A percentile compares a stretch with the other conserved stretches of the same genome.
These are phyloP conservation scores for Sminthurides bifidus DNA, from an alignment of 1,140 invertebrate genomes.

Conservation along the genomic window DNA sequence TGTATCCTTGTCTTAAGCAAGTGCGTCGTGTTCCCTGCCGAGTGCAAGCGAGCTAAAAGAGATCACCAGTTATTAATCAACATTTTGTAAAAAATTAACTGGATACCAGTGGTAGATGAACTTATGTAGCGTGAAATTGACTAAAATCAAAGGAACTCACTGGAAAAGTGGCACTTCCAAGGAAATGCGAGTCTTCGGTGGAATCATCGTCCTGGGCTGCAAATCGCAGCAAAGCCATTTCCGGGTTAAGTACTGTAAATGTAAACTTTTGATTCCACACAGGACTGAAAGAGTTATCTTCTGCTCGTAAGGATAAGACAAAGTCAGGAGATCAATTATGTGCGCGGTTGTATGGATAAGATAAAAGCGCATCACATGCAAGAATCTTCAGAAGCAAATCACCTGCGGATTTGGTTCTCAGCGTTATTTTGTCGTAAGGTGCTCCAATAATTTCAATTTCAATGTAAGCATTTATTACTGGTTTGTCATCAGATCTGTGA, in stretches of 20 bases:
- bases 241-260: conserved; percentile 74
- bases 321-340: not conserved
- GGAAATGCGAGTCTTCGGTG: conserved; percentile 91
- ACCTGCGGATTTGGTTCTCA: conserved; percentile 64
- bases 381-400: too few relatives aligned
- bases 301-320: conserved; percentile 47
- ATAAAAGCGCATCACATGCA: too few relatives aligned
- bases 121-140: too few relatives aligned
- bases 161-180: conserved; percentile 90
- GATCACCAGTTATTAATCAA: too few relatives aligned
- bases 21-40: too few relatives aligned
- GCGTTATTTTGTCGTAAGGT: conserved; percentile 68
- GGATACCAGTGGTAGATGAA: too few relatives aligned
- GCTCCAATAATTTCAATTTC: conserved; percentile 87
- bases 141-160: conserved; percentile 43
- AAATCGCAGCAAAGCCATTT: conserved; percentile 80
- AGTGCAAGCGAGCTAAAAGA: too few relatives aligned
- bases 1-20: too few relatives aligned
- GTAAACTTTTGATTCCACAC: conserved; percentile 81
- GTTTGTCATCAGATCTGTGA: conserved; percentile 59
- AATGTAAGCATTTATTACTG: conserved; percentile 73
- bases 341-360: too few relatives aligned
- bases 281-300: conserved; percentile 95
- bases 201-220: conserved; percentile 92
- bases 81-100: too few relatives aligned